Base-by-base conservation (phyloP, 2,888 invertebrate genomes). In the Lacanobia wlatinum region DNA sequence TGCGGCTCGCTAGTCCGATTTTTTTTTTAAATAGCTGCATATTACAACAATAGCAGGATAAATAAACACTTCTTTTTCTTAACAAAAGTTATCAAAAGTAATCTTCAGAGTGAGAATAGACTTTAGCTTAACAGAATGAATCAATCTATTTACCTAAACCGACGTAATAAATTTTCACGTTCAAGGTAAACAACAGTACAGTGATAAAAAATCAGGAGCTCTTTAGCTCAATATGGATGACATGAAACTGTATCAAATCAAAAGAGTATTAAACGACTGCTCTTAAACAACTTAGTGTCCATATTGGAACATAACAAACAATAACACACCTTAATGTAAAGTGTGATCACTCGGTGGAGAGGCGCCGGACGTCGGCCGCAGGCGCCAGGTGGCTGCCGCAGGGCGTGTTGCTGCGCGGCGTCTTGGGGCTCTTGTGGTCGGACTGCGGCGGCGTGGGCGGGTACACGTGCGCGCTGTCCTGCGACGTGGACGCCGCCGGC, bases 381-480 rank as follows among this genome's bases (percentile, higher is more conserved):
- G 3, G 28, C 28, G 88, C 84, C 12, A 38, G 84, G 84, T 21
- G 71, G 78, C n/a, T 88, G 90, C 69, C 92, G 76, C 1, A 92
- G 0, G 96, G 95, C 0, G 96, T 95, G 74, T 92, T 92, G 2
- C 92, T 89, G 82, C 90, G 81, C 43, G 94, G 93, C 0, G 94
- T 92, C 73, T 89, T 90, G n/a, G 95, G 95, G 87, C 94, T 95
- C 87, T 96, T 96, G 84, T 95, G 95, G 89, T 94, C 95, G 34
- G 95, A 95, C 70, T 92, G 93, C 50, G 96, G 96, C 67, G 96
- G 96, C 73, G 96, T 96, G 55, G 94, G 95, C 43, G 96, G 96
- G 92, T 90, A 95, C 62, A 94, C 88, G 91, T 93, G 94, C 58
- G 88, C 88, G 7, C 87, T 73, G 55, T 83, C 86, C 52, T 91